Evolutionary conservation across 2,797 vertebrate genomes (phyloP).

Genomic region (Manis javanica): DNA sequence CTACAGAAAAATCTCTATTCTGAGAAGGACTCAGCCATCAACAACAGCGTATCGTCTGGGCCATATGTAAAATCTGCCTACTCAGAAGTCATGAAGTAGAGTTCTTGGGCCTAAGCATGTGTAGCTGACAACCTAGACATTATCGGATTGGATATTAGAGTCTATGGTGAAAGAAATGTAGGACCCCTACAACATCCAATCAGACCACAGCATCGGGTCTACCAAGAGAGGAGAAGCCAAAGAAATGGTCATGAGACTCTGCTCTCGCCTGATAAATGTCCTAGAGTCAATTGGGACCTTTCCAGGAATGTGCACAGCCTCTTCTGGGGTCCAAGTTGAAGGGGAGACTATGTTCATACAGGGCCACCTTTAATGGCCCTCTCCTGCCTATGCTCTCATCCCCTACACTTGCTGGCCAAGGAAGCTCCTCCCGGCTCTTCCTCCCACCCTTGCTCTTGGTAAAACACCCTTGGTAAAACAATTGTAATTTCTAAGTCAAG

Average conservation of each 20-base stretch:
- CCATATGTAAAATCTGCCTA: neutral
- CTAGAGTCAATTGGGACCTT: neutral
- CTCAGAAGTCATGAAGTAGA: neutral
- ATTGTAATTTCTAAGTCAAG: slow-evolving; percentile 46
- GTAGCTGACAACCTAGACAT: neutral
- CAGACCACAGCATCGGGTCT: neutral
- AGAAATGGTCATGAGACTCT: neutral
- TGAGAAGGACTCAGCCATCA: neutral
- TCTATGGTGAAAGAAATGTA: neutral
- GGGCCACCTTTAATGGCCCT: neutral
- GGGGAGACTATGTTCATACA: neutral
- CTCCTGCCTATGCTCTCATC: neutral
- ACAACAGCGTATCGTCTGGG: neutral
- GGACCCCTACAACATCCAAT: neutral
- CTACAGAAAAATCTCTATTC: neutral
- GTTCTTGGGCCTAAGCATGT: neutral
- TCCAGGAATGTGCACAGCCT: neutral
- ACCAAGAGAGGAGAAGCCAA: neutral
- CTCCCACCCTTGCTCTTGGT: neutral
- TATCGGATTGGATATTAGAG: neutral
- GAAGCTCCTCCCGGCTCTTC: neutral
- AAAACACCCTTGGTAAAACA: neutral
- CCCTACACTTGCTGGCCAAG: neutral
- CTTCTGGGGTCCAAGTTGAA: neutral
- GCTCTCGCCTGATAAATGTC: neutral